Percentiles rank a stretch among this genome's conserved stretches.
Conservation (phyloP, 2,888 invertebrate species). For the Protodeltote pygarga region DNA sequence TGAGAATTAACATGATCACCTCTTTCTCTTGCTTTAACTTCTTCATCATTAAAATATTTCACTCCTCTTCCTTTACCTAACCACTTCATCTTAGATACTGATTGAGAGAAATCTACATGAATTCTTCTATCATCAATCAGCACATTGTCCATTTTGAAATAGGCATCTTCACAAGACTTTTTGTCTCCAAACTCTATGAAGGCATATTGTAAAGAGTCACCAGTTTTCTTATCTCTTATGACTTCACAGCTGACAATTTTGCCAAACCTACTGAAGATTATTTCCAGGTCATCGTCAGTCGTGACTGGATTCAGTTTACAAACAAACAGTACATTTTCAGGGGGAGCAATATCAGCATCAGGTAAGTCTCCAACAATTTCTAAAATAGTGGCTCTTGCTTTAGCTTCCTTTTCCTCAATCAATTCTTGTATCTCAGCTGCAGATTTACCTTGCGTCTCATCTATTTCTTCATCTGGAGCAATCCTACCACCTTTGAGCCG, state of each 20-base stretch:
- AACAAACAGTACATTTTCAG: slow-evolving; percentile 99
- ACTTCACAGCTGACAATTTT: slow-evolving; percentile 97
- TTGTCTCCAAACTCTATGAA: slow-evolving; percentile 98
- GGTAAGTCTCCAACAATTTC: slow-evolving; percentile 99
- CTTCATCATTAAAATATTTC: slow-evolving; percentile 81
- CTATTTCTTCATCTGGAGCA: slow-evolving; percentile 97
- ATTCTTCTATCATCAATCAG: slow-evolving; percentile 99
- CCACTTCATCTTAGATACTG: slow-evolving; percentile 98
- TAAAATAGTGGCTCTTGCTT: slow-evolving; percentile 98
- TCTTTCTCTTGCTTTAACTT: slow-evolving; percentile 38
- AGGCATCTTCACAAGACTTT: slow-evolving; percentile 98
- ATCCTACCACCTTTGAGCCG: slow-evolving; percentile 94
- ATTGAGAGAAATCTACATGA: slow-evolving; percentile 99
- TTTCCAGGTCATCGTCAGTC: slow-evolving; percentile 98
- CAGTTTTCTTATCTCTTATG: slow-evolving; percentile 96
- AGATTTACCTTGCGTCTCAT: slow-evolving; percentile 95
- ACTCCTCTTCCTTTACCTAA: slow-evolving; percentile 95
- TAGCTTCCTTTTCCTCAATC: slow-evolving; percentile 96
- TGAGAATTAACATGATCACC: slow-evolving; percentile 41
- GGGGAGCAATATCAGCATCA: slow-evolving; percentile 98
- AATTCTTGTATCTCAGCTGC: slow-evolving; percentile 94
- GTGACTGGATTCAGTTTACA: slow-evolving; percentile 99
- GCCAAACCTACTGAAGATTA: slow-evolving; percentile 99
- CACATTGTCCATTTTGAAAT: slow-evolving; percentile 99
- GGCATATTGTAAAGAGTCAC: slow-evolving; percentile 99